These are phyloP conservation scores for Masnerella sp. DNA, from an alignment of 2,888 invertebrate species.

Conservation along the genomic window DNA sequence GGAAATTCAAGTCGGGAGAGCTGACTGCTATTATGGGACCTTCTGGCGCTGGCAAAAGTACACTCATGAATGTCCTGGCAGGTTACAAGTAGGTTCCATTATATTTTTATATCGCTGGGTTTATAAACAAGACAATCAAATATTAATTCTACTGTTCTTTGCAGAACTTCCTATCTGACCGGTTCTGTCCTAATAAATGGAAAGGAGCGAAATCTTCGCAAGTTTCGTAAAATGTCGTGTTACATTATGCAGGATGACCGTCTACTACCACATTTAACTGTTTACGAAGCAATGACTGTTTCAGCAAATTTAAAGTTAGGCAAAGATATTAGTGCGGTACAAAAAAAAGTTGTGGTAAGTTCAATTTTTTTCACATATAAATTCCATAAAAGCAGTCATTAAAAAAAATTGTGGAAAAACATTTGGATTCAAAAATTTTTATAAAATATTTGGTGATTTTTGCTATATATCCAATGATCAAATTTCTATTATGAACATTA, in stretches of 20 bases:
- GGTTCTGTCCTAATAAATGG: conserved; percentile 94
- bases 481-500: no score
- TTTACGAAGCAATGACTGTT: conserved; percentile 94
- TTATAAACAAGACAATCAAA: no score
- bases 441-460: no score
- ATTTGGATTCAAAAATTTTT: no score
- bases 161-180: conserved; percentile 88
- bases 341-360: conserved; percentile 87
- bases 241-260: conserved; percentile 98
- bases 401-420: no score
- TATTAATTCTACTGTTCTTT: conserved; percentile 1
- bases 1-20: conserved; percentile 93
- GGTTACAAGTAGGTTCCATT: conserved; percentile 86
- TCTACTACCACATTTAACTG: conserved; percentile 92
- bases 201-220: conserved; percentile 89
- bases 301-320: conserved; percentile 95
- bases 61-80: conserved; percentile 92
- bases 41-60: conserved; percentile 89
- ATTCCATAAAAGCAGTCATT: no score
- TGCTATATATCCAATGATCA: no score
- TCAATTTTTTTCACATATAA: no score
- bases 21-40: conserved; percentile 98
- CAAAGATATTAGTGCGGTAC: conserved; percentile 84
- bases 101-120: background rate
- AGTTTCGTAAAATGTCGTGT: conserved; percentile 95